Evolutionary conservation across 2,113 vertebrate genomes (phyloP), one percentile per base, ranked within the genome.

Genomic region (Struthio camelus): DNA sequence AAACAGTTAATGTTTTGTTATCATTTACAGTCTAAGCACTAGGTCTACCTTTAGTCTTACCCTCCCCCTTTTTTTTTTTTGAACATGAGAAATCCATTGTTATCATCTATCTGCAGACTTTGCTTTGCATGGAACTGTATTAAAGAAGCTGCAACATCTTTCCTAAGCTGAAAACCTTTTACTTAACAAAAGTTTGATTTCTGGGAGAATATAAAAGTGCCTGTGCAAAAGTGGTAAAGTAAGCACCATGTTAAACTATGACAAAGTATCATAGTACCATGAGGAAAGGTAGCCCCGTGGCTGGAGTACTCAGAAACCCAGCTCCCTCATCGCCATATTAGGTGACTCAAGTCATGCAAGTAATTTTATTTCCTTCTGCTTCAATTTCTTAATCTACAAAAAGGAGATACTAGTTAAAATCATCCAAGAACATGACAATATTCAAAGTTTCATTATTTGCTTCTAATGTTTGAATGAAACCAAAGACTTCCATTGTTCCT

Each of bases 371-470:
- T 91, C 54, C 51, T 9, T 77, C n/a, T 8, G 4, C 65, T 90
- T 84, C 46, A 44, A 46, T 90, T 92, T 95, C 28, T 88, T 91
- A 78, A 85, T 36, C 32, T 75, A 75, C 32, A 75, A 85, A 91
- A 94, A 8, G 1, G 44, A 85, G 30, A 89, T 59, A 59, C 14
- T 59, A 36, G 18, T 38, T 85, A 30, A 91, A 91, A 32, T 66
- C 64, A 64, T 67, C 70, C n/a, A 48, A 71, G 22, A 25, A 38
- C 14, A 30, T 59, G 20, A 85, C 17, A 87, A 59, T 70, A 80
- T 19, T 69, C 56, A 71, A 18, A 58, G 44, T n/a, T 64, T 32
- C 42, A 56, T 66, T 77, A 32, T 71, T 77, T 62, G 38, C 5
- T 91, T 87, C 59, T 83, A 58, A 59, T 9, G 17, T 51, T 58